These are phyloP conservation scores for Temnothorax longispinosus DNA, from an alignment of 1,140 invertebrate species.

Conservation along the genomic window DNA sequence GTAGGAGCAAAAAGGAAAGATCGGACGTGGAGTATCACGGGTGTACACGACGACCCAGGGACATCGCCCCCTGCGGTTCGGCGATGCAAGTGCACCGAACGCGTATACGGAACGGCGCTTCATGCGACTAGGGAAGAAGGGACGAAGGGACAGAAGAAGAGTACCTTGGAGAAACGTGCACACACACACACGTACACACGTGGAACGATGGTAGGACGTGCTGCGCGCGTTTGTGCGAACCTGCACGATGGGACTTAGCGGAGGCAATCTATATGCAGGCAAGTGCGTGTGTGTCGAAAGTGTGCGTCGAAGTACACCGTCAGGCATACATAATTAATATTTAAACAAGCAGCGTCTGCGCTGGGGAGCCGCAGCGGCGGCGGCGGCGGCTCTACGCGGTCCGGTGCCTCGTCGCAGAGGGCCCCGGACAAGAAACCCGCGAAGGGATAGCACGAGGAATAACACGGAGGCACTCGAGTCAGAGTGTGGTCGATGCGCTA, in stretches of 20 bases:
- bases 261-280: conserved; percentile 72
- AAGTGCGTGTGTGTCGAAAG: conserved; percentile 78
- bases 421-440: background rate
- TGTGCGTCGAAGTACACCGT: conserved; percentile 77
- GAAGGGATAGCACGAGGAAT: background rate
- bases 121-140: conserved; percentile 5
- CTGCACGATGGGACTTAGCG: conserved; percentile 34
- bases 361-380: background rate
- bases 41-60: conserved; percentile 3
- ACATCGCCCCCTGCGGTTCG: conserved; percentile 56
- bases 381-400: conserved; percentile 4
- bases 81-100: conserved; percentile 53
- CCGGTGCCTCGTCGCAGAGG: background rate
- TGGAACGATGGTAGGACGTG: background rate
- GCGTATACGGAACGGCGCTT: conserved; percentile 33
- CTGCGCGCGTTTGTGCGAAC: conserved; percentile 47
- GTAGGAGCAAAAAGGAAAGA: conserved; percentile 1
- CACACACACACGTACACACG: background rate
- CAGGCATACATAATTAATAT: conserved; percentile 84
- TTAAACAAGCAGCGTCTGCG: conserved; percentile 78
- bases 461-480: conserved; percentile 11
- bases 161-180: background rate
- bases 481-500: conserved; percentile 3
- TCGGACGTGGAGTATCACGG: background rate
- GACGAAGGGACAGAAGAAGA: background rate